Conservation (phyloP, 2,888 invertebrate species). For the Agonopterix subpropinquella region DNA sequence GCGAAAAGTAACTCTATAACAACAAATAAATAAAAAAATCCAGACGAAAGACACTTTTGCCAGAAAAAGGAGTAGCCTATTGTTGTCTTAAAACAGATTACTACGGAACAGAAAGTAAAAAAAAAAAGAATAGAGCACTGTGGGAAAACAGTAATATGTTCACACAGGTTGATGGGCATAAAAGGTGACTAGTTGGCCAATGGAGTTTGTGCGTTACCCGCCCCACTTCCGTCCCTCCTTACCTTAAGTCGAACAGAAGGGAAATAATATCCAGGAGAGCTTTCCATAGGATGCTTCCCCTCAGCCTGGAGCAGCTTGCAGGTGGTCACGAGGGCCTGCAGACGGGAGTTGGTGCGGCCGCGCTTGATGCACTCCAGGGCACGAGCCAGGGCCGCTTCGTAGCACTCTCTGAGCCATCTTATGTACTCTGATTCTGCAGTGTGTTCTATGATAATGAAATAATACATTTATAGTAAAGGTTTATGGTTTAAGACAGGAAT, state of each 20-base stretch:
- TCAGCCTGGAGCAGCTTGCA: constrained; percentile 85
- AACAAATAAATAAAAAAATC: too few relatives aligned
- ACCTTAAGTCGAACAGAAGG: constrained; percentile 80
- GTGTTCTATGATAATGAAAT: constrained; percentile 27
- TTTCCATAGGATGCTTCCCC: constrained; percentile 80
- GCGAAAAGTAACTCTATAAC: too few relatives aligned
- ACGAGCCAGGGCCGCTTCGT: constrained; percentile 78
- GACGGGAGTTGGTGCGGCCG: constrained; percentile 65
- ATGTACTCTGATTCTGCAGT: constrained; percentile 78
- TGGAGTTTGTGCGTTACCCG: too few relatives aligned
- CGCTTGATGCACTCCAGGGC: constrained; percentile 75
- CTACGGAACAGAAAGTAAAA: too few relatives aligned
- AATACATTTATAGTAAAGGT: background rate
- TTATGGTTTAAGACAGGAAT: too few relatives aligned
- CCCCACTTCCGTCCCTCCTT: background rate
- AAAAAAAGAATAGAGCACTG: too few relatives aligned
- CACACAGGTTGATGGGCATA: too few relatives aligned
- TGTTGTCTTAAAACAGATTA: too few relatives aligned
- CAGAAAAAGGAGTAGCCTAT: too few relatives aligned
- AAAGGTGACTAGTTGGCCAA: too few relatives aligned
- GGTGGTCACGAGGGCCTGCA: constrained; percentile 81
- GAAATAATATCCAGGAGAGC: constrained; percentile 74
- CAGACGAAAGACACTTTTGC: too few relatives aligned
- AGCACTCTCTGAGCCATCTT: constrained; percentile 82
- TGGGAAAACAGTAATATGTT: too few relatives aligned